These are phyloP conservation scores for Drepanosiphum platanoidis DNA, from an alignment of 2,888 invertebrate genomes.

Conservation along the genomic window DNA sequence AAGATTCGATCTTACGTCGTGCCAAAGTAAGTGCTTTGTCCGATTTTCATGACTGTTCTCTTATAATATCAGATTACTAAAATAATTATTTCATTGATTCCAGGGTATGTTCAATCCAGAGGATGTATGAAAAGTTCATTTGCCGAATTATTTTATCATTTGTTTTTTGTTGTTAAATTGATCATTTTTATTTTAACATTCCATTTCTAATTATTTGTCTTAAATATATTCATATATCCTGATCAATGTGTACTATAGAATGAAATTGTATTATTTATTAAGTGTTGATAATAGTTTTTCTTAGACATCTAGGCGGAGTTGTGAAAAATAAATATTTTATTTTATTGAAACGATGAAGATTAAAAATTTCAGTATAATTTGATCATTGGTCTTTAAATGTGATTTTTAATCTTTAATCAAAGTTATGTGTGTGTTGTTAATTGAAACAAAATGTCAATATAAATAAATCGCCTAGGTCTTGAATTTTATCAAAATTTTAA, in stretches of 20 bases:
- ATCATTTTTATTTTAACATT: slow-evolving; percentile 57
- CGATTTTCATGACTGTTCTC: too few relatives aligned
- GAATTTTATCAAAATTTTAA: too few relatives aligned
- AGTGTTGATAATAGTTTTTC: not conserved
- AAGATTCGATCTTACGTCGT: slow-evolving; percentile 95
- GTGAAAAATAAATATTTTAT: not conserved
- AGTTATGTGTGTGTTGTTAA: too few relatives aligned
- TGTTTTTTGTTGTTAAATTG: slow-evolving; percentile 53
- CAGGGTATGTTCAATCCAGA: slow-evolving; percentile 91
- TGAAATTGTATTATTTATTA: slow-evolving; percentile 16
- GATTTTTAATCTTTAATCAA: not conserved
- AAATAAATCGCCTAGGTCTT: too few relatives aligned
- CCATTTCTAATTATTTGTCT: slow-evolving; percentile 50
- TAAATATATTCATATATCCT: slow-evolving; percentile 32
- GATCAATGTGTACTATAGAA: slow-evolving; percentile 23
- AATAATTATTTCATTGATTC: slow-evolving; percentile 67
- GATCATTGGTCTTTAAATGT: not conserved
- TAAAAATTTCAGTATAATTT: too few relatives aligned
- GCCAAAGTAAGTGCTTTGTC: slow-evolving; percentile 82
- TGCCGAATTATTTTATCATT: slow-evolving; percentile 43
- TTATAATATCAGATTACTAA: slow-evolving; percentile 32
- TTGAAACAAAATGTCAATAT: too few relatives aligned
- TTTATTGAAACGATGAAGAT: too few relatives aligned
- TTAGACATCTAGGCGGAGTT: slow-evolving; percentile 9
- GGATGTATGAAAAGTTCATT: slow-evolving; percentile 70